Conservation (phyloP, 2,113 vertebrate species). For the Campylomormyrus tamandua region DNA sequence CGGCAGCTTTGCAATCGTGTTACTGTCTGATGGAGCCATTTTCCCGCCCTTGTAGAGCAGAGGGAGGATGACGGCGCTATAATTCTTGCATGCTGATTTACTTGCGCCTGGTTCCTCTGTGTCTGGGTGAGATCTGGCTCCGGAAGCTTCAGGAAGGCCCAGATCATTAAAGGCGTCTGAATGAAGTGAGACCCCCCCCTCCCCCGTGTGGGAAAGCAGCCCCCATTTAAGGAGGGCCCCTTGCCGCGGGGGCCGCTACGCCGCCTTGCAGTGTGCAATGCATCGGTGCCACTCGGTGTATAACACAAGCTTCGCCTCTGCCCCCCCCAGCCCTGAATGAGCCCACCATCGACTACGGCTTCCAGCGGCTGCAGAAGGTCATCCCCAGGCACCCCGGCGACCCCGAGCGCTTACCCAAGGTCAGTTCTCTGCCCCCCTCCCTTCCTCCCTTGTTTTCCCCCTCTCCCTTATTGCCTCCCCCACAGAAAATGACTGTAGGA, state of each 20-base stretch:
- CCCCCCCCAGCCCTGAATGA: conserved; percentile 79
- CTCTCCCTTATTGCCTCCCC: neutral
- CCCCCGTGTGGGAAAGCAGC: neutral
- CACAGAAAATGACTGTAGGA: conserved; percentile 65
- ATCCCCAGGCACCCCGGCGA: conserved; percentile 92
- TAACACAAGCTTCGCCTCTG: neutral
- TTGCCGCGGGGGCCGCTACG: neutral
- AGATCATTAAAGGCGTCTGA: neutral
- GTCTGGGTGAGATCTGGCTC: neutral
- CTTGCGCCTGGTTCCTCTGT: neutral
- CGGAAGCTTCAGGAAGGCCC: neutral
- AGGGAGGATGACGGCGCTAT: neutral
- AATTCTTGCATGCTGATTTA: neutral
- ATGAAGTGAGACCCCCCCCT: neutral
- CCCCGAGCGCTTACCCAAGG: conserved; percentile 90
- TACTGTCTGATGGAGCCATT: neutral
- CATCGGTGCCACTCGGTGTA: neutral
- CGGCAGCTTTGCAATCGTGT: neutral
- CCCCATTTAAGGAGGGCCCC: neutral
- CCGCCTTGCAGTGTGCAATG: neutral
- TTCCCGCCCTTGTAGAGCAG: neutral
- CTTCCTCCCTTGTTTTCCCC: neutral
- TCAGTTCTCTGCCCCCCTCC: conserved; percentile 38
- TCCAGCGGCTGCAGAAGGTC: conserved; percentile 93
- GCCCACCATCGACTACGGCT: conserved; percentile 94